These are phyloP conservation scores for Heliconius hortense DNA, from an alignment of 2,888 invertebrate species.

Conservation along the genomic window DNA sequence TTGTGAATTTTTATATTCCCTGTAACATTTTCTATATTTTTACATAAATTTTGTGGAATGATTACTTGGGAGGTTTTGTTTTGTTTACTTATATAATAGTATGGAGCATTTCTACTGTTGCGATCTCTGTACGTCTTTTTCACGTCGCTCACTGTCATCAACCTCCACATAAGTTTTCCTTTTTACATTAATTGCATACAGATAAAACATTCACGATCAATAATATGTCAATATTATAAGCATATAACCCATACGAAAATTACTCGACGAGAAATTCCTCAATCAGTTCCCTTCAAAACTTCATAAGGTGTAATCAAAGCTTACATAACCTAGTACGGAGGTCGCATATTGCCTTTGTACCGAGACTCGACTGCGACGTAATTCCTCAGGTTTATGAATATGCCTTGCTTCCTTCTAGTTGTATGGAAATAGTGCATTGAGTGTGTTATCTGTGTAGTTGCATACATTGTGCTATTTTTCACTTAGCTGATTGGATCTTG, in stretches of 20 bases:
- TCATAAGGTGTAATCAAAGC: slow-evolving; percentile 27
- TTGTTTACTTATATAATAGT: not conserved
- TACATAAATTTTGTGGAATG: slow-evolving; percentile 11
- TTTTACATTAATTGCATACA: too few relatives aligned
- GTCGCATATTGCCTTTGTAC: slow-evolving; percentile 32
- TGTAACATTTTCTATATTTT: slow-evolving; percentile 20
- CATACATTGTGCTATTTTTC: slow-evolving; percentile 31
- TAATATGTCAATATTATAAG: too few relatives aligned
- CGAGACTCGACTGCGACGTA: slow-evolving; percentile 34
- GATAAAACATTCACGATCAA: not conserved
- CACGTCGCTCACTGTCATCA: too few relatives aligned
- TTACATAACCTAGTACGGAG: slow-evolving; percentile 24
- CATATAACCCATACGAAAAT: not conserved
- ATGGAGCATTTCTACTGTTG: too few relatives aligned
- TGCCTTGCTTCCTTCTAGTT: slow-evolving; percentile 20
- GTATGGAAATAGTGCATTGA: slow-evolving; percentile 19
- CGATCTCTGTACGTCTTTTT: too few relatives aligned
- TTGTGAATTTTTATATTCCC: slow-evolving; percentile 28
- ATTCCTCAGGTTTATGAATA: slow-evolving; percentile 42
- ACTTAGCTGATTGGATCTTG: slow-evolving; percentile 34
- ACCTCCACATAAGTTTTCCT: too few relatives aligned
- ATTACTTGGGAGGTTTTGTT: not conserved
- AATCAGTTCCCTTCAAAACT: slow-evolving; percentile 16
- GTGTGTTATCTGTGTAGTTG: slow-evolving; percentile 27
- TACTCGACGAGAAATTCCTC: slow-evolving; percentile 4